Conservation (phyloP, 2,888 invertebrate species). For the Synanthedon formicaeformis region DNA sequence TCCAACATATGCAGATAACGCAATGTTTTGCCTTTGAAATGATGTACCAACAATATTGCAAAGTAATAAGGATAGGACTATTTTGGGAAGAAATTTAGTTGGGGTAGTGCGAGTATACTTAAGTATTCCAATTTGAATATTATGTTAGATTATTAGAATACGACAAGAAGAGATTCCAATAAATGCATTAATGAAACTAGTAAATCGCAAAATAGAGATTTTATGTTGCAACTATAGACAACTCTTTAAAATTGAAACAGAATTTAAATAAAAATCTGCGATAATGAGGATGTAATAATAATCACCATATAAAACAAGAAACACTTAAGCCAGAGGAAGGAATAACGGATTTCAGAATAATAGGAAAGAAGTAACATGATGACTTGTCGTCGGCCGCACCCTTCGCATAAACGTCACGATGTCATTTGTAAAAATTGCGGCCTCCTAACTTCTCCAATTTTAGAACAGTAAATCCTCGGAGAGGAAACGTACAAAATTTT, state of each 20-base stretch:
- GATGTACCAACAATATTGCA: constrained; percentile 35
- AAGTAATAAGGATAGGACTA: constrained; percentile 17
- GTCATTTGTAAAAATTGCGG: constrained; percentile 71
- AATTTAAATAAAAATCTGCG: neutral
- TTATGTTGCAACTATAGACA: too few species aligned
- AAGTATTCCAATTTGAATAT: too few species aligned
- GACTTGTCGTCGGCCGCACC: constrained; percentile 64
- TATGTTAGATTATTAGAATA: too few species aligned
- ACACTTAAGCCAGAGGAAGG: constrained; percentile 37
- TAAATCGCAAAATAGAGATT: too few species aligned
- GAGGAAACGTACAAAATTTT: constrained; percentile 7
- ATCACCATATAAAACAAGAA: constrained; percentile 35
- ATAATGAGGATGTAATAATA: constrained; percentile 20
- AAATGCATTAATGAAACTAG: too few species aligned
- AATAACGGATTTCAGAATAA: constrained; percentile 51
- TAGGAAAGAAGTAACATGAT: constrained; percentile 68
- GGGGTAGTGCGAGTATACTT: too few species aligned
- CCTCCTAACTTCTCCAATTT: constrained; percentile 63
- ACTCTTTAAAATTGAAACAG: neutral
- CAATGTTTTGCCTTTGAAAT: constrained; percentile 40
- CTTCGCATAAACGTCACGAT: constrained; percentile 67
- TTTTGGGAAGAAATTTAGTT: constrained; percentile 3
- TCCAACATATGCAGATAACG: constrained; percentile 56
- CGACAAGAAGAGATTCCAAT: too few species aligned
- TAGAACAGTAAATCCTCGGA: constrained; percentile 32